These are phyloP conservation scores for Botia almorhae DNA, from an alignment of 2,797 vertebrate species.

Conservation along the genomic window DNA sequence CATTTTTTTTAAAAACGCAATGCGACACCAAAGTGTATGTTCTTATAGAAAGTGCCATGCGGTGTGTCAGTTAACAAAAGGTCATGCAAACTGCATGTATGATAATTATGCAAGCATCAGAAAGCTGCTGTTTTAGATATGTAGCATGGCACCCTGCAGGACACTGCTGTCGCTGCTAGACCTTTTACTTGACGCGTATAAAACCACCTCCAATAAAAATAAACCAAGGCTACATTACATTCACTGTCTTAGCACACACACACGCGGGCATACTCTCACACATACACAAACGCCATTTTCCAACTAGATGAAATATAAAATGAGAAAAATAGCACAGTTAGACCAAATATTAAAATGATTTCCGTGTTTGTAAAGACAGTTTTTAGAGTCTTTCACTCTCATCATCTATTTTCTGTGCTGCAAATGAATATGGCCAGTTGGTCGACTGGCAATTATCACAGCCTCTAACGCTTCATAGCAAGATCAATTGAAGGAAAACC, in stretches of 20 bases:
- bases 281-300: neutral
- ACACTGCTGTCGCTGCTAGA: neutral
- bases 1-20: too few species aligned
- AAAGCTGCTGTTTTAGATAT: neutral
- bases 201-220: neutral
- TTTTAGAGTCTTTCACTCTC: constrained; percentile 30
- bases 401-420: constrained; percentile 7
- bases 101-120: neutral
- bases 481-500: constrained; percentile 17
- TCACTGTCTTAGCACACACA: neutral
- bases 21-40: neutral
- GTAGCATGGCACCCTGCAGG: neutral
- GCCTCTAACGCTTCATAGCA: constrained; percentile 3
- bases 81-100: neutral
- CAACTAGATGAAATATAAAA: neutral
- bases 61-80: too few species aligned
- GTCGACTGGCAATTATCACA: constrained; percentile 26
- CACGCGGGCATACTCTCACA: neutral
- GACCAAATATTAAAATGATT: neutral
- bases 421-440: constrained; percentile 24
- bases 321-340: neutral
- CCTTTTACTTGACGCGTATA: neutral
- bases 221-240: neutral
- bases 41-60: too few species aligned
- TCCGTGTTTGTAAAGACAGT: constrained; percentile 7